Evolutionary conservation across 2,113 vertebrate genomes (phyloP).

Genomic region (Piaya cayana): DNA sequence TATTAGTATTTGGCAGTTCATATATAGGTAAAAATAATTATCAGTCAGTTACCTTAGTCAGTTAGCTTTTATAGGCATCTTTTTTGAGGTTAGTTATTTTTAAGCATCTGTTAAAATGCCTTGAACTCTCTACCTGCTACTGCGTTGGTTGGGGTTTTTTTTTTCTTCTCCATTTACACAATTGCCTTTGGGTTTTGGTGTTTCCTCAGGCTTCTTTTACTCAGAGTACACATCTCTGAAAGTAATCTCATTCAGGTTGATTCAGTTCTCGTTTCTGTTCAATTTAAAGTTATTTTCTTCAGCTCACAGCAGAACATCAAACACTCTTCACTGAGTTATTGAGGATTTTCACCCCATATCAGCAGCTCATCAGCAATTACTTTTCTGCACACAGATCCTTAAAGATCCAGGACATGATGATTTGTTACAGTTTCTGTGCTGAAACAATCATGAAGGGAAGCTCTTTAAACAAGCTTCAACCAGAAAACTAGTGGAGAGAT

Average conservation of each 20-base stretch:
- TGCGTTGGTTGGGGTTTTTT: background rate
- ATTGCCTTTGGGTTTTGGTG: background rate
- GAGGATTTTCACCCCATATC: conserved; percentile 60
- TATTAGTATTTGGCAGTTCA: background rate
- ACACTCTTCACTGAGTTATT: conserved; percentile 32
- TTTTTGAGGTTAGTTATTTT: too few species aligned
- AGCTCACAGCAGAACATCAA: conserved; percentile 49
- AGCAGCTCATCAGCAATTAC: conserved; percentile 66
- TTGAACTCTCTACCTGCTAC: background rate
- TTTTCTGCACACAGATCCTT: conserved; percentile 60
- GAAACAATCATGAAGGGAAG: conserved; percentile 42
- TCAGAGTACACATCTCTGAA: background rate
- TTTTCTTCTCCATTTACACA: background rate
- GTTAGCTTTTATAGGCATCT: background rate
- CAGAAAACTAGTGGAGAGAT: background rate
- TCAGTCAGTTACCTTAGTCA: background rate
- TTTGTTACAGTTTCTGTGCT: conserved; percentile 44
- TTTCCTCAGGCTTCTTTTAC: conserved; percentile 30
- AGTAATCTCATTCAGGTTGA: conserved; percentile 57
- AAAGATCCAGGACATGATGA: conserved; percentile 51
- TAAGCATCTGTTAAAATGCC: background rate
- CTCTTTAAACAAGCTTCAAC: conserved; percentile 17
- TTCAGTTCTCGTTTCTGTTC: conserved; percentile 55
- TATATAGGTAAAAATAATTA: background rate
- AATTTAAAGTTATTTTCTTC: conserved; percentile 65